Evolutionary conservation across 2,888 invertebrate species (phyloP), one percentile per base, ranked within the genome.

Genomic region (Plagiodera versicolora): DNA sequence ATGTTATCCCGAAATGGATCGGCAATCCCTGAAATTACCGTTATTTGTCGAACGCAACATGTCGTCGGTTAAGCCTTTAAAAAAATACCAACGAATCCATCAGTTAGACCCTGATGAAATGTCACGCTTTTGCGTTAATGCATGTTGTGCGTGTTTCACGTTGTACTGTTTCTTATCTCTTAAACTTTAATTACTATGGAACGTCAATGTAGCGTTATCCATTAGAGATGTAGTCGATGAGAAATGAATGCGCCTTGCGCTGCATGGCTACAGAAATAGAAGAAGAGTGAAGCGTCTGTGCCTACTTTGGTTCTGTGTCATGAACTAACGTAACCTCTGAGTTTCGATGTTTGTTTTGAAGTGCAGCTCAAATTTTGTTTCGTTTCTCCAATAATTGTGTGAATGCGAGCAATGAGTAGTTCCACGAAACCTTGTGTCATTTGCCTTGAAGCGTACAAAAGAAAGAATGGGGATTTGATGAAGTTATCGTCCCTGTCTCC

Each of bases 21-120:
- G 9, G 18, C n/a, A 51, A 51, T 51, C 51, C 51, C 28, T 32
- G 35, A 51, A 30, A 51, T 51, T 51, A 51, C 51, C 30, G 30
- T 35, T 49, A n/a, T 49, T 49, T 49, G 49, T 30, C 49, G 51
- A 32, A 19, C 17, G n/a, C n/a, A 17, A 28, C 1, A n/a, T 35
- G 16, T 32, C 30, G 1, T 11, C 32, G 18, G 28, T 32, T 51
- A 32, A 51, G 51, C 51, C 35, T 51, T 51, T 35, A 24, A 30
- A 51, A 32, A 51, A 35, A 51, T 51, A 51, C 32, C 32, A 32
- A 35, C 51, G 51, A 30, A 24, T 24, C 24, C 24, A 11, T 16
- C 51, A 16, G 51, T 6, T 35, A 18, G 51, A 51, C 35, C 18
- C 32, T n/a, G 30, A n/a, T n/a, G 35, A 51, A 19, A 19, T 35